phyloP scores from a whole-genome alignment of 64 coral and sea anemone species.

The Montipora cactus region DNA sequence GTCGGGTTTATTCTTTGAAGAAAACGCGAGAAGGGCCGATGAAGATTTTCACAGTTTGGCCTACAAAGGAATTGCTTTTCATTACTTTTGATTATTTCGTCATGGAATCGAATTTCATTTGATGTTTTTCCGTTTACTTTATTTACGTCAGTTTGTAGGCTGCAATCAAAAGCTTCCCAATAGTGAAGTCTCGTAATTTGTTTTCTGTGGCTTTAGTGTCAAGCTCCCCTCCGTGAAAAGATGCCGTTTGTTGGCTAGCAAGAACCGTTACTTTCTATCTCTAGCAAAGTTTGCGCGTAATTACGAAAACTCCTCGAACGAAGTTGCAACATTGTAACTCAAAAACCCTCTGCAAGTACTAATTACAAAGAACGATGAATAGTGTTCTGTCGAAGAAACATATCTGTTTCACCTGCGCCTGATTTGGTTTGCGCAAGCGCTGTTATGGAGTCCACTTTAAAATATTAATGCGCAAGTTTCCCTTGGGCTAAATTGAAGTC shows the following conservation, averaged over 20 bases:
- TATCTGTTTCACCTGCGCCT: constrained; percentile 13
- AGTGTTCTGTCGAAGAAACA: constrained; percentile 21
- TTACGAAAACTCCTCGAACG: not conserved
- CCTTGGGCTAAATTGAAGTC: not conserved
- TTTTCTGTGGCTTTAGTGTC: constrained; percentile 40
- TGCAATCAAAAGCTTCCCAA: constrained; percentile 50
- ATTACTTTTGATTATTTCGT: constrained; percentile 56
- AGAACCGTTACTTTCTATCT: constrained; percentile 29
- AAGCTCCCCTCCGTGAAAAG: constrained; percentile 11
- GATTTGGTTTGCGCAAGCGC: not conserved
- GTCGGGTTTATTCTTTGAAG: not conserved
- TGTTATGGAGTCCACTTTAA: not conserved
- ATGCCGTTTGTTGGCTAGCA: not conserved
- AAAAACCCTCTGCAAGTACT: not conserved
- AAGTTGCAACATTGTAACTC: not conserved
- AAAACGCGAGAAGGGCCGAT: not conserved
- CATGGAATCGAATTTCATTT: constrained; percentile 55
- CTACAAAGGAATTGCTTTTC: constrained; percentile 16
- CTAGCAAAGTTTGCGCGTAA: not conserved
- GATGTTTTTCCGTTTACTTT: constrained; percentile 50
- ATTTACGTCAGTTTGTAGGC: constrained; percentile 41
- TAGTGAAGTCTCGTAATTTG: constrained; percentile 52
- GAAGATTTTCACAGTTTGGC: constrained; percentile 20
- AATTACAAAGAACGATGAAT: constrained; percentile 41
- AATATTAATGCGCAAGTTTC: constrained; percentile 24